Base-by-base conservation (phyloP, 2,113 vertebrate species). In the Phyllopteryx taeniolatus region DNA sequence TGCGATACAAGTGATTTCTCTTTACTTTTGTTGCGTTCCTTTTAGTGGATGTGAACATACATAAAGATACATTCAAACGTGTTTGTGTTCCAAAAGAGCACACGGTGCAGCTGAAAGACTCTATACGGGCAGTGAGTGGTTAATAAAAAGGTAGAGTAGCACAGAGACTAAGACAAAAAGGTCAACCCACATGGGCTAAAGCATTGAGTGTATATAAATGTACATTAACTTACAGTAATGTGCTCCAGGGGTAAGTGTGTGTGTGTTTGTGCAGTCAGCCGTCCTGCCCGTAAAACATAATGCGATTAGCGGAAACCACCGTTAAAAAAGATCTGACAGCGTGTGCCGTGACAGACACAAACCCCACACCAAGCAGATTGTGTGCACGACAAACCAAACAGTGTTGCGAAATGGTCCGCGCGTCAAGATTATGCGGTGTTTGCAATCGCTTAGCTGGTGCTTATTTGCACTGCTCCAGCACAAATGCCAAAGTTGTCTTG, bases 401-500 rank as follows among this genome's bases (percentile, higher is more conserved):
- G 46, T 66, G 62, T 61, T 59, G 81, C 69, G 69, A 78, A 81
- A 81, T 74, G 74, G 63, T 70, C 73, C 79, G 81, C 73, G 76
- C 31, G 74, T 78, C 67, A 76, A 84, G 85, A 83, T 82, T 72
- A 73, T 84, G 86, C 85, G 71, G 73, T 67, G 77, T 82, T 84
- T 82, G 79, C 88, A 83, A 68, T 51, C 33, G 44, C 83, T 88
- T 90, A 88, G 87, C 65, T n/a, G 69, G 62, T 78, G 72, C 83
- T 78, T 87, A 86, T 88, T 88, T 88, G 82, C 74, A 82, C 71
- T 64, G 57, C 80, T 84, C 75, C 51, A 81, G 81, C 86, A 87
- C 83, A 89, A 89, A 88, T 73, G 80, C 75, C 78, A 81, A 84
- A 88, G 84, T 85, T 85, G 84, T 78, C 86, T 91, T 91, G 75